Conservation (phyloP, 1,140 invertebrate genomes). For the Heliconius melpomene region DNA sequence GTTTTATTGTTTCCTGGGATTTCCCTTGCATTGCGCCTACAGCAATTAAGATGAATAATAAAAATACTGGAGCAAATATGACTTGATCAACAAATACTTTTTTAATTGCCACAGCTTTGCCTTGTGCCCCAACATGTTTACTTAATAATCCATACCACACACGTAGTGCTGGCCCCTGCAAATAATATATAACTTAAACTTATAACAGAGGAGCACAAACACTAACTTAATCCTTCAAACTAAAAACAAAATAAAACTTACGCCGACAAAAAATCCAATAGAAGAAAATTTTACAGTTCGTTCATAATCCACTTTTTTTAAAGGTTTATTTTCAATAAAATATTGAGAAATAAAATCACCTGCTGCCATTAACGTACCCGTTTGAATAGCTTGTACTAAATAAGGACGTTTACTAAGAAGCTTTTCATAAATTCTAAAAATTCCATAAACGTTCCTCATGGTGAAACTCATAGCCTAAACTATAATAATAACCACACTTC, state of each 20-base stretch:
- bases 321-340: slow-evolving; percentile 72
- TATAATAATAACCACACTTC: neutral
- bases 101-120: slow-evolving; percentile 82
- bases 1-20: slow-evolving; percentile 78
- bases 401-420: slow-evolving; percentile 66
- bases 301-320: slow-evolving; percentile 57
- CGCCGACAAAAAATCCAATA: slow-evolving; percentile 78
- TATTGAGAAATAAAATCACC: slow-evolving; percentile 81
- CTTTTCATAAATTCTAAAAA: slow-evolving; percentile 71
- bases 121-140: slow-evolving; percentile 81
- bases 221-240: neutral
- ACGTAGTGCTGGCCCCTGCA: slow-evolving; percentile 86
- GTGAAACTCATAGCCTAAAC: slow-evolving; percentile 36
- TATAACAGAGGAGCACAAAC: neutral
- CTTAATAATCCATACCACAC: slow-evolving; percentile 88
- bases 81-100: slow-evolving; percentile 90
- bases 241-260: slow-evolving; percentile 58
- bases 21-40: slow-evolving; percentile 85
- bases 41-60: slow-evolving; percentile 86
- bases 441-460: slow-evolving; percentile 49
- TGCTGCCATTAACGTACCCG: slow-evolving; percentile 76
- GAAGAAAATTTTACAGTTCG: slow-evolving; percentile 77
- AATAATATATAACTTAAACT: slow-evolving; percentile 37
- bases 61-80: slow-evolving; percentile 88
- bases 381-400: slow-evolving; percentile 78